phyloP scores from a whole-genome alignment of 2,113 vertebrate genomes.

The Prochilodus magdalenae region DNA sequence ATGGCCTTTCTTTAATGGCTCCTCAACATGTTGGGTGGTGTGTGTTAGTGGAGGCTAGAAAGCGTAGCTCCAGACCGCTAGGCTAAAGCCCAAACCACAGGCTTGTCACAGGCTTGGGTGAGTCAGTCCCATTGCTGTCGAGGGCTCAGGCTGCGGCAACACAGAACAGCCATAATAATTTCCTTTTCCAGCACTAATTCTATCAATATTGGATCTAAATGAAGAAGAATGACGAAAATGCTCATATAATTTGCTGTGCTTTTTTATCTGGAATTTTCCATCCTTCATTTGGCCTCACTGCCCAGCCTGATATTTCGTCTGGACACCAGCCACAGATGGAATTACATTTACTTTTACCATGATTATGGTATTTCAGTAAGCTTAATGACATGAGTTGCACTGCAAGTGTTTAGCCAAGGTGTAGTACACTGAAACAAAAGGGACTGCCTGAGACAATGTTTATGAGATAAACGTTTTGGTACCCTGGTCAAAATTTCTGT shows the following conservation, averaged over 20 bases:
- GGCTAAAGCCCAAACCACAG: constrained; percentile 30
- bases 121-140: neutral
- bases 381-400: neutral
- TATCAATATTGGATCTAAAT: constrained; percentile 41
- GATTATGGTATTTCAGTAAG: neutral
- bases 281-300: constrained; percentile 14
- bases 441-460: too few relatives aligned
- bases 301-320: constrained; percentile 34
- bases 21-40: constrained; percentile 39
- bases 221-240: constrained; percentile 31
- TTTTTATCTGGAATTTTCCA: constrained; percentile 47
- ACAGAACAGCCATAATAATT: neutral
- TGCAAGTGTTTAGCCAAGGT: neutral
- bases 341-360: neutral
- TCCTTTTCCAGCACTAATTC: constrained; percentile 26
- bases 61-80: constrained; percentile 23
- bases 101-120: constrained; percentile 10
- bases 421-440: too few relatives aligned
- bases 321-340: constrained; percentile 2
- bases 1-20: constrained; percentile 61
- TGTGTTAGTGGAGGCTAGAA: constrained; percentile 39
- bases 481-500: too few relatives aligned
- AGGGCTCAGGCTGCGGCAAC: neutral
- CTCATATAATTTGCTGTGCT: constrained; percentile 37
- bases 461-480: too few relatives aligned